These are phyloP conservation scores for Chloropsis hardwickii DNA, from an alignment of 2,113 vertebrate genomes.

Conservation along the genomic window DNA sequence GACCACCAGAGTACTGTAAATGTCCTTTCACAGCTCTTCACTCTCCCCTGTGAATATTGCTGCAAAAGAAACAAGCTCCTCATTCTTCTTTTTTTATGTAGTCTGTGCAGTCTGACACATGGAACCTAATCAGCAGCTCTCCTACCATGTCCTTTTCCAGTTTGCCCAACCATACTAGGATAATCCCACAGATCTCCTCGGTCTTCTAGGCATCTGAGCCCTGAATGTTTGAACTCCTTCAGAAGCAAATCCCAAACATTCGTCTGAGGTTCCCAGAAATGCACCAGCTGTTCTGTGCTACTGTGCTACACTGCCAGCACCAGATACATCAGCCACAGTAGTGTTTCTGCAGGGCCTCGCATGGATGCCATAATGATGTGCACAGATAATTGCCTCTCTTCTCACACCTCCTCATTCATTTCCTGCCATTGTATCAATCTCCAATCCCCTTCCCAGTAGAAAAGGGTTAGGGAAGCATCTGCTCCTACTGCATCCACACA, in stretches of 20 bases:
- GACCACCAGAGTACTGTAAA: neutral
- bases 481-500: neutral
- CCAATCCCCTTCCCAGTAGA: neutral
- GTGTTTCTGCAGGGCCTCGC: neutral
- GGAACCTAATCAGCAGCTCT: neutral
- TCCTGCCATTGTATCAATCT: conserved; percentile 22
- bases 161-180: neutral
- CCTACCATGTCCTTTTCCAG: neutral
- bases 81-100: neutral
- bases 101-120: neutral
- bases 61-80: neutral
- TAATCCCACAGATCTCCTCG: neutral
- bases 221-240: neutral
- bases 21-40: neutral
- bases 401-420: neutral
- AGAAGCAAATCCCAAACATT: neutral
- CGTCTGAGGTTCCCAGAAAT: neutral
- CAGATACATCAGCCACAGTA: neutral
- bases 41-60: neutral
- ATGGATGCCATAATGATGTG: neutral
- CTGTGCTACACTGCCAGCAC: neutral
- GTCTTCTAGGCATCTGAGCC: neutral
- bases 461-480: neutral
- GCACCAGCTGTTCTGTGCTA: neutral
- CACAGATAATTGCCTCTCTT: neutral